These are phyloP conservation scores for Micoletzkya japonica DNA, from an alignment of 2,888 invertebrate genomes.

Conservation along the genomic window DNA sequence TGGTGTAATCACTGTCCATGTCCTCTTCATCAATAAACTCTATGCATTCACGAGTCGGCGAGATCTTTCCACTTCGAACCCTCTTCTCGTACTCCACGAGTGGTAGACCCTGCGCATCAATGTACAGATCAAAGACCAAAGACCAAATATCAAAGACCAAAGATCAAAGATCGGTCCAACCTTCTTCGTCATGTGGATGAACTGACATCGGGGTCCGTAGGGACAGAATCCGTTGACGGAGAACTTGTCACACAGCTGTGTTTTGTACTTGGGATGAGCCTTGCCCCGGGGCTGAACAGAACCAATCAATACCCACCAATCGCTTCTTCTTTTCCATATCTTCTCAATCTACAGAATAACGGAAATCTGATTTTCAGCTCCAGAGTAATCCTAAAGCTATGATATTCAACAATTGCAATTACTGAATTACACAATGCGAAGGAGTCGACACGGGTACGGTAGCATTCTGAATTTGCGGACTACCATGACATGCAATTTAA, in stretches of 20 bases:
- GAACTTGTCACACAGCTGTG: slow-evolving; percentile 50
- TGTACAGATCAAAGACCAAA: background rate
- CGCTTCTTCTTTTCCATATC: no score
- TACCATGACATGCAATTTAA: no score
- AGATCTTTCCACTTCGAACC: slow-evolving; percentile 38
- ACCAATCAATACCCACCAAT: no score
- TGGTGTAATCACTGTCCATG: slow-evolving; percentile 18
- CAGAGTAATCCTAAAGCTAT: background rate
- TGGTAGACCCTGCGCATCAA: slow-evolving; percentile 38
- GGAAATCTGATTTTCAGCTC: no score
- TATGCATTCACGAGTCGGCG: slow-evolving; percentile 37
- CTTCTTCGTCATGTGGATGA: slow-evolving; percentile 48
- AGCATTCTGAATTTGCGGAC: no score
- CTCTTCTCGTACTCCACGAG: slow-evolving; percentile 45
- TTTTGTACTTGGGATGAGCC: slow-evolving; percentile 52
- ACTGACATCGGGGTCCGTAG: slow-evolving; percentile 50
- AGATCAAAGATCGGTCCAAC: no score
- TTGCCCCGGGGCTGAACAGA: slow-evolving; percentile 43
- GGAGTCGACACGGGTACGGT: no score
- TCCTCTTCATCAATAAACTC: slow-evolving; percentile 15
- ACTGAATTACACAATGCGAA: background rate
- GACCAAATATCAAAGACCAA: background rate
- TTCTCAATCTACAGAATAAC: no score
- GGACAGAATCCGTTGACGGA: slow-evolving; percentile 45
- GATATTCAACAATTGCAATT: background rate